Evolutionary conservation across 1,140 invertebrate genomes (phyloP).

Genomic region (Antheraea pernyi): DNA sequence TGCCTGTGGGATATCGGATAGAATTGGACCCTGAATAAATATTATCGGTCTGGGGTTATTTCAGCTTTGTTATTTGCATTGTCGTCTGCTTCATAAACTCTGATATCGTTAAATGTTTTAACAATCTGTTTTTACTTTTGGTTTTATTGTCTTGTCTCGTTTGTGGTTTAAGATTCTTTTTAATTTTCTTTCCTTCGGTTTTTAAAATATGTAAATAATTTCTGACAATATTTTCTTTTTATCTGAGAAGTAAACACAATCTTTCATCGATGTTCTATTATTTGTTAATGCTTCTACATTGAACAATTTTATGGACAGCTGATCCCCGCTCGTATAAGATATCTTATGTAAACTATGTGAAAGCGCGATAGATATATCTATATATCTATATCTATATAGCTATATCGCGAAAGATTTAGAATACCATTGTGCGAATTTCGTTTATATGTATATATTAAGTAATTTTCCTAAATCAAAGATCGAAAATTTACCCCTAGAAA

Average conservation of each 20-base stretch:
- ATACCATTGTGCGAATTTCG: too few relatives aligned
- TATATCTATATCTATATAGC: too few relatives aligned
- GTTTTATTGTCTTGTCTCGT: not conserved
- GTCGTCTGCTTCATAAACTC: slow-evolving; percentile 6
- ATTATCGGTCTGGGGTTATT: slow-evolving; percentile 8
- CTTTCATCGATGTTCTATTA: not conserved
- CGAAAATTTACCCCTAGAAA: too few relatives aligned
- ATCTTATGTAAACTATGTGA: too few relatives aligned
- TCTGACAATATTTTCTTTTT: not conserved
- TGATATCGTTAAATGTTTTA: slow-evolving; percentile 6
- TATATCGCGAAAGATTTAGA: too few relatives aligned
- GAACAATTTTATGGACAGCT: not conserved
- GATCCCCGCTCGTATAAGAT: too few relatives aligned
- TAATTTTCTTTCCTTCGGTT: not conserved
- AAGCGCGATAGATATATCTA: too few relatives aligned
- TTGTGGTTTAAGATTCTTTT: not conserved
- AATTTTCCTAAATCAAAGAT: too few relatives aligned
- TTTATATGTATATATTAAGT: too few relatives aligned
- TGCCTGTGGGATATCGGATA: slow-evolving; percentile 21
- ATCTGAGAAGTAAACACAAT: not conserved
- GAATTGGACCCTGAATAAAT: slow-evolving; percentile 35
- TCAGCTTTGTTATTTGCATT: slow-evolving; percentile 6
- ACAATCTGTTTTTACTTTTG: slow-evolving; percentile 9
- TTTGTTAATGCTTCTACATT: not conserved
- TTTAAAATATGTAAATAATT: not conserved